A percentile compares a stretch with the other conserved stretches of the same genome.
phyloP scores from a whole-genome alignment of 2,888 invertebrate species.

The Pasiphila rectangulata region DNA sequence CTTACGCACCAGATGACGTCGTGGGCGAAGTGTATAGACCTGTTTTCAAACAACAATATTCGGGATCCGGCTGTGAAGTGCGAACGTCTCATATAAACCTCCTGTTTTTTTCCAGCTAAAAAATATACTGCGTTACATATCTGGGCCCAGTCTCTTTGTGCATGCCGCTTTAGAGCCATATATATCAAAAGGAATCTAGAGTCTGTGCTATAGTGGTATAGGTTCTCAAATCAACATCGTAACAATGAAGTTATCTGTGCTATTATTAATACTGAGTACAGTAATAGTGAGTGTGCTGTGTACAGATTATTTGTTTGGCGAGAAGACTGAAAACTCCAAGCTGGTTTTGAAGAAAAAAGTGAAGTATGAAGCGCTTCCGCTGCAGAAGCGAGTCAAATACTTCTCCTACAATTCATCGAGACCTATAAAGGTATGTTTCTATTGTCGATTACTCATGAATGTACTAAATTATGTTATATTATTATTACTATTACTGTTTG shows the following conservation, averaged over 20 bases:
- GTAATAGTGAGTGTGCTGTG: slow-evolving; percentile 39
- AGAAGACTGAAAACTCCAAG: slow-evolving; percentile 33
- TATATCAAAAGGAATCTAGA: too few species aligned
- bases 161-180: slow-evolving; percentile 16
- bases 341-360: slow-evolving; percentile 42
- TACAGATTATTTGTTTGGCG: slow-evolving; percentile 47
- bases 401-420: slow-evolving; percentile 41
- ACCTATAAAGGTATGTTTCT: slow-evolving; percentile 44
- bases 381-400: slow-evolving; percentile 47
- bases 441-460: neutral
- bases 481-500: too few species aligned
- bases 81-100: slow-evolving; percentile 16
- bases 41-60: slow-evolving; percentile 26
- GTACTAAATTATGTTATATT: too few species aligned
- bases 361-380: slow-evolving; percentile 48
- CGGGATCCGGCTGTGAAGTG: slow-evolving; percentile 26
- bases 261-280: slow-evolving; percentile 33
- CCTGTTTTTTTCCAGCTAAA: slow-evolving; percentile 6
- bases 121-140: slow-evolving; percentile 6
- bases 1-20: slow-evolving; percentile 23
- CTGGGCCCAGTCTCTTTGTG: slow-evolving; percentile 5
- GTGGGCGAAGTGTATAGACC: slow-evolving; percentile 25
- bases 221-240: too few species aligned
- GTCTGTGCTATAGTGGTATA: too few species aligned
- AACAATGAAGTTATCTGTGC: slow-evolving; percentile 27